Conservation (phyloP, 2,797 vertebrate genomes). For the Hylomyscus alleni region DNA sequence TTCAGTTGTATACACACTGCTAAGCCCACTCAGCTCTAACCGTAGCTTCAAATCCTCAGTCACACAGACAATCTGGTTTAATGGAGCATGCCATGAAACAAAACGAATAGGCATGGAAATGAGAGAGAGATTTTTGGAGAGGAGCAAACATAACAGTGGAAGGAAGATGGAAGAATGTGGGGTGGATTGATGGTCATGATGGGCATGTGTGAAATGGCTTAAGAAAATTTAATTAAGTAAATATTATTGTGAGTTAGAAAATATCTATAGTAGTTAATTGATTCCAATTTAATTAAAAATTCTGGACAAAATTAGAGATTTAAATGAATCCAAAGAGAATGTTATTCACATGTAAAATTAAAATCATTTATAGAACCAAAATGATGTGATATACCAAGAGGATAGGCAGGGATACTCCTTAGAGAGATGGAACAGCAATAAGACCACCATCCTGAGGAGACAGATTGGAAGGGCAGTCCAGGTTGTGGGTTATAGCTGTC, state of each 20-base stretch:
- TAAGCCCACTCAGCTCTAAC: not conserved
- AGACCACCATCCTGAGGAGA: not conserved
- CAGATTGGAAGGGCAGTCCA: not conserved
- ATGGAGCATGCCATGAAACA: not conserved
- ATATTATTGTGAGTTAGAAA: slow-evolving; percentile 10
- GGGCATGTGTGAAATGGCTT: not conserved
- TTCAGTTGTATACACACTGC: not conserved
- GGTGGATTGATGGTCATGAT: not conserved
- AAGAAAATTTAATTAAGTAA: not conserved
- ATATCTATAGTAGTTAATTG: not conserved
- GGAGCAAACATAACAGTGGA: no score
- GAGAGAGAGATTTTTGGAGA: not conserved
- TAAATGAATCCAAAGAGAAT: not conserved
- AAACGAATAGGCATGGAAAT: not conserved
- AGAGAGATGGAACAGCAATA: not conserved
- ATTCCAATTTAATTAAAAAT: not conserved
- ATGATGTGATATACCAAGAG: not conserved
- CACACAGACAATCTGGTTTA: not conserved
- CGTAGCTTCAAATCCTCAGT: not conserved
- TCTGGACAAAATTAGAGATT: not conserved
- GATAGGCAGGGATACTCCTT: rapidly evolving
- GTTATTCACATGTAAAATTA: not conserved
- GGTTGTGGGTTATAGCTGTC: not conserved
- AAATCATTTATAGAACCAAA: not conserved
- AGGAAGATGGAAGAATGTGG: not conserved